phyloP scores from a whole-genome alignment of 2,113 vertebrate species.

The Chunga burmeisteri region DNA sequence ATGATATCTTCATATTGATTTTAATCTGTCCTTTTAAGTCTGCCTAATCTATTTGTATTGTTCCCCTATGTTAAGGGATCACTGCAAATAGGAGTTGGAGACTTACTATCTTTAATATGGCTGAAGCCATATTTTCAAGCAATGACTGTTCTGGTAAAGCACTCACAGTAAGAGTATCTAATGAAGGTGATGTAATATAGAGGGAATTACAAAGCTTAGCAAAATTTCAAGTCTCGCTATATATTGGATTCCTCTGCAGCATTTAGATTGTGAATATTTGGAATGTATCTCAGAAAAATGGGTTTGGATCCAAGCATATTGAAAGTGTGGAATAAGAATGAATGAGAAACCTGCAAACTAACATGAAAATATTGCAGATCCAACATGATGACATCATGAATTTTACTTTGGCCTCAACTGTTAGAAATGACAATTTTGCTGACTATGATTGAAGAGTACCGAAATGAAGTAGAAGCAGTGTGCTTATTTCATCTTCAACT shows the following conservation, averaged over 20 bases:
- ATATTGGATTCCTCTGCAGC: neutral
- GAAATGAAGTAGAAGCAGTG: neutral
- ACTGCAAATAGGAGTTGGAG: neutral
- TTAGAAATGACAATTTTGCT: neutral
- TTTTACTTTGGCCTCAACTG: neutral
- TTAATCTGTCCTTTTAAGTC: neutral
- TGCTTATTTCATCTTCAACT: neutral
- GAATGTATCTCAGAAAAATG: neutral
- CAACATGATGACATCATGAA: neutral
- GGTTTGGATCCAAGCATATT: neutral
- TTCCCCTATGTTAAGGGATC: neutral
- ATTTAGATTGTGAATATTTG: neutral
- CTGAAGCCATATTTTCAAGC: neutral
- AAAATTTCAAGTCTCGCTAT: neutral
- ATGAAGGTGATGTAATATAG: neutral
- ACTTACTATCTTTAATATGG: neutral
- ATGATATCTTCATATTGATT: neutral
- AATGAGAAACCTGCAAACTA: neutral
- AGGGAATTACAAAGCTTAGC: neutral
- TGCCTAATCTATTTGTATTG: neutral
- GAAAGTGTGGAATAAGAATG: neutral
- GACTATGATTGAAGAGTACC: neutral
- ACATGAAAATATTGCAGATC: neutral
- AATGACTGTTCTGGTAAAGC: neutral
- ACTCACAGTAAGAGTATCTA: neutral